phyloP scores from a whole-genome alignment of 2,797 vertebrate genomes.

The Leptodactylus fallax region DNA sequence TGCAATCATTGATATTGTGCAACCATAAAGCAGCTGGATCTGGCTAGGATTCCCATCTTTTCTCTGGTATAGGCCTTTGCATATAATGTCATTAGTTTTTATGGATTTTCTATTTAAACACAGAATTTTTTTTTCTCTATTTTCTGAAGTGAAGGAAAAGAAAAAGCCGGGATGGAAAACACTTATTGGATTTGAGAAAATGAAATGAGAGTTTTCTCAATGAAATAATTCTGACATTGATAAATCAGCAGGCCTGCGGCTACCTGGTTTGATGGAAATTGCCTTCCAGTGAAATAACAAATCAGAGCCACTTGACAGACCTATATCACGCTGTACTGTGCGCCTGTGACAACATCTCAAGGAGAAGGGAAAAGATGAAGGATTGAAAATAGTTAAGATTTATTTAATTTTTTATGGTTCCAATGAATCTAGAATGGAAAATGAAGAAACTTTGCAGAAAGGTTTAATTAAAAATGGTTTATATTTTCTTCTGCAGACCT shows the following conservation, averaged over 20 bases:
- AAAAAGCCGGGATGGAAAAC: conserved; percentile 11
- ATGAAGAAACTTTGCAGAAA: no score
- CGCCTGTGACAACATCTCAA: conserved; percentile 29
- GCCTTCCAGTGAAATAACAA: conserved; percentile 58
- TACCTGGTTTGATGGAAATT: conserved; percentile 47
- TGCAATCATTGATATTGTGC: background rate
- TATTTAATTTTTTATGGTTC: background rate
- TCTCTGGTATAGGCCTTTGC: background rate
- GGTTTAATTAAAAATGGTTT: no score
- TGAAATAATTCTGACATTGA: conserved; percentile 58
- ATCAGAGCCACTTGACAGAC: conserved; percentile 55
- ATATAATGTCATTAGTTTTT: background rate
- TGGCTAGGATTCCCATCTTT: background rate
- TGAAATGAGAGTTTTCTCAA: conserved; percentile 55
- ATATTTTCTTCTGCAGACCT: no score
- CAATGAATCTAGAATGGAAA: background rate
- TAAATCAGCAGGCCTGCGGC: conserved; percentile 39
- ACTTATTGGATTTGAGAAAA: conserved; percentile 36
- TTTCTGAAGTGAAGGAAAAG: background rate
- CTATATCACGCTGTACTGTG: conserved; percentile 49
- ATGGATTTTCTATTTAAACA: conserved; percentile 25
- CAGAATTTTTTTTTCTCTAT: background rate
- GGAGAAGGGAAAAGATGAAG: background rate
- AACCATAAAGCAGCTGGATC: conserved; percentile 19
- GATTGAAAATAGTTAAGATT: background rate